Conservation (phyloP, 1,140 invertebrate genomes). For the Stegodyphus mimosarum region DNA sequence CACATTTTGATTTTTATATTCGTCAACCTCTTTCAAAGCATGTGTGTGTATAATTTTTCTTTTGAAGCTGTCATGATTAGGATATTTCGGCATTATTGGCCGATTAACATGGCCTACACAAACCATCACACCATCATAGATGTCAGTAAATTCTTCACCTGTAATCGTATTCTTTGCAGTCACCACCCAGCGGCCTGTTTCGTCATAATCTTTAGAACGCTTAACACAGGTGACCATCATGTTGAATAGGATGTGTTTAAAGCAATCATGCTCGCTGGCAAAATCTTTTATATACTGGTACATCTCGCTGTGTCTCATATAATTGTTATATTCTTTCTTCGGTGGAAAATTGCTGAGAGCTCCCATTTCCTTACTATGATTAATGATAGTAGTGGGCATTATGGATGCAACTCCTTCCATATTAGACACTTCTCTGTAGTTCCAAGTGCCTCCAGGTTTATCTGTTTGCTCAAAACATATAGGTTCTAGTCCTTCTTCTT, state of each 20-base stretch:
- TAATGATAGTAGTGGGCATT: conserved; percentile 65
- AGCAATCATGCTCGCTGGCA: conserved; percentile 63
- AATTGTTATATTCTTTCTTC: conserved; percentile 65
- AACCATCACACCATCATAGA: conserved; percentile 57
- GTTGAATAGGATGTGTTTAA: neutral
- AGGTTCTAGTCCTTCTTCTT: neutral
- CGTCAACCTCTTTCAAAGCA: conserved; percentile 17
- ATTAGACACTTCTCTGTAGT: neutral
- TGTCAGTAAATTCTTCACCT: conserved; percentile 56
- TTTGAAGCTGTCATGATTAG: conserved; percentile 61
- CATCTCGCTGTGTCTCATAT: conserved; percentile 66
- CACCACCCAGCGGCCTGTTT: conserved; percentile 68
- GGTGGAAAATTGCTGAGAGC: conserved; percentile 68
- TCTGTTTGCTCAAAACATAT: neutral
- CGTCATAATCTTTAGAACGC: conserved; percentile 65
- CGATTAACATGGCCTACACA: conserved; percentile 65
- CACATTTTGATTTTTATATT: conserved; percentile 29
- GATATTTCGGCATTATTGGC: conserved; percentile 65
- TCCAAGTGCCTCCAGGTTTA: neutral
- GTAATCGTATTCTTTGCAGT: conserved; percentile 58
- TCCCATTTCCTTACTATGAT: conserved; percentile 70
- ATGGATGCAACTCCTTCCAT: conserved; percentile 59
- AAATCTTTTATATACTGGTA: conserved; percentile 66
- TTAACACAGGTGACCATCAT: conserved; percentile 48
- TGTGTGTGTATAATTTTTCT: conserved; percentile 51